Base-by-base conservation (phyloP, 2,797 vertebrate species). In the Clarias laeviceps region DNA sequence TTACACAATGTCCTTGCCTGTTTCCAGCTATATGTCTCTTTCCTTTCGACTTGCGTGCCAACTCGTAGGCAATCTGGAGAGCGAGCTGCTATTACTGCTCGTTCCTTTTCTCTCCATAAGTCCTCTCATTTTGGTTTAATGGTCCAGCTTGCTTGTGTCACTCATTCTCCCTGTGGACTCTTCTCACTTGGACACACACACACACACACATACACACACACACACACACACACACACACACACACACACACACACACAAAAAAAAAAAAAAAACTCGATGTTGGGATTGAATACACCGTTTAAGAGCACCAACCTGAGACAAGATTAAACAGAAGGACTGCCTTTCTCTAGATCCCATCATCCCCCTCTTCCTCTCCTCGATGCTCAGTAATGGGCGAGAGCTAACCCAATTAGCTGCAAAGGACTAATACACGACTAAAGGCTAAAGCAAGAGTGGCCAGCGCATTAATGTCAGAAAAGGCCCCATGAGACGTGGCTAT, bases 361-460 rank as follows among this genome's bases (percentile, higher is more conserved):
- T 80, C n/a, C 72, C 82, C 82, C 78, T 57, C 34, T 66, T 29
- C 37, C 50, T 29, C 74, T 45, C 83, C 70, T 74, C 83, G 76
- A 85, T 59, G 59, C 80, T 81, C 84, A 69, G 80, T 78, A 86
- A 85, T 85, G 45, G 84, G 45, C 87, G 68, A 57, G 61, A 3
- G 57, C 84, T 88, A 88, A 87, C 89, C 85, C 87, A 88, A 83
- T 87, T 87, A 88, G 87, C 82, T 83, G 64, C 29, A 37, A 34
- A 64, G 73, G 68, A 79, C 72, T 74, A 69, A 78, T 83, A 77
- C 64, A 59, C 82, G 62, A 86, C 88, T 85, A 82, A 86, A 88
- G 85, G 85, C 81, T 85, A 82, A 80, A 87, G 85, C 54, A 66
- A 86, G 84, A 84, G 84, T 68, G 76, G 73, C 18, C 66, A 85